phyloP scores from a whole-genome alignment of 1,140 invertebrate genomes.

The Zaprionus tsacasi region DNA sequence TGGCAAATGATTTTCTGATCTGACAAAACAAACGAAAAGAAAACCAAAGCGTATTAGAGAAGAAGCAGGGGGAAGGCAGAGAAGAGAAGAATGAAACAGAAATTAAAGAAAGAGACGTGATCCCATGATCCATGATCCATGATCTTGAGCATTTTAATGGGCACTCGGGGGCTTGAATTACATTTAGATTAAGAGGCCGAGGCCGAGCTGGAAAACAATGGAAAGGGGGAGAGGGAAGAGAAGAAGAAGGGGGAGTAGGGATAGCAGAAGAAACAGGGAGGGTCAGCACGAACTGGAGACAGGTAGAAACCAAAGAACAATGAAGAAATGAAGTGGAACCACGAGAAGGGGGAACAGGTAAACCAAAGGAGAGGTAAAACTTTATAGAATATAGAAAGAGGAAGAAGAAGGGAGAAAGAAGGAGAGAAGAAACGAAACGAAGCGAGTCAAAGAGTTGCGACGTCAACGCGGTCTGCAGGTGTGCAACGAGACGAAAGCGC shows the following conservation, averaged over 20 bases:
- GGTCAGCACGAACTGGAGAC: slow-evolving; percentile 5
- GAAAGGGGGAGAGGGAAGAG: neutral
- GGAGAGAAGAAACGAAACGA: neutral
- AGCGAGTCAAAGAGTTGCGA: slow-evolving; percentile 43
- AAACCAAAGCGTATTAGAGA: slow-evolving; percentile 21
- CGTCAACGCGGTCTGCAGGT: slow-evolving; percentile 2
- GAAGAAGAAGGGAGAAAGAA: neutral
- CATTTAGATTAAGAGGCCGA: slow-evolving; percentile 49
- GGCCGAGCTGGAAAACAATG: slow-evolving; percentile 43
- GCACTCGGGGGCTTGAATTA: slow-evolving; percentile 50
- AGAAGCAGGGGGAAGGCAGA: neutral
- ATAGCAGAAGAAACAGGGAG: neutral
- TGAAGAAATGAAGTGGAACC: slow-evolving; percentile 60
- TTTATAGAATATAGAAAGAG: neutral
- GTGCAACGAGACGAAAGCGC: slow-evolving; percentile 10
- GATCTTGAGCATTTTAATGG: slow-evolving; percentile 23
- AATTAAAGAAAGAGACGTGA: slow-evolving; percentile 44
- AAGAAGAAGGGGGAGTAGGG: neutral
- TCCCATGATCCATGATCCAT: slow-evolving; percentile 39
- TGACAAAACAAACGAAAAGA: slow-evolving; percentile 39
- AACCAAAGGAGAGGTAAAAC: neutral
- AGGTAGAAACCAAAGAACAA: slow-evolving; percentile 54
- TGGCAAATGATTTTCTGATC: slow-evolving; percentile 48
- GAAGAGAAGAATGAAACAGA: slow-evolving; percentile 17
- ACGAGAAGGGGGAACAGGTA: neutral